A percentile compares a stretch with the other conserved stretches of the same genome.
Conservation (phyloP, 1,140 invertebrate species). For the Calliopsis andreniformis region DNA sequence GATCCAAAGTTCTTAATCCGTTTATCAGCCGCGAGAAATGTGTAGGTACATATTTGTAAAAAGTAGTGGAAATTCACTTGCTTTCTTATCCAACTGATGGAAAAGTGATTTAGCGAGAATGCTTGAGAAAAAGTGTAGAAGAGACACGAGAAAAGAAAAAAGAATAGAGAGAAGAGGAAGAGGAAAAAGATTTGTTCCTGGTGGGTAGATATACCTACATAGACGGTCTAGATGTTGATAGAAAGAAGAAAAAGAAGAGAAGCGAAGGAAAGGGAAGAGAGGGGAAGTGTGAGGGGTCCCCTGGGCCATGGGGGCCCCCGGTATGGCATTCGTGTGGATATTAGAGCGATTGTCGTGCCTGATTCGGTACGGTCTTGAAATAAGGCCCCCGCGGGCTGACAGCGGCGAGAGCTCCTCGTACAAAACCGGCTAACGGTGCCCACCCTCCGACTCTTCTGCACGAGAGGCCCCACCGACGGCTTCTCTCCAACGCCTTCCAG, state of each 20-base stretch:
- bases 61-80: too few relatives aligned
- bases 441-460: constrained; percentile 64
- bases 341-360: constrained; percentile 78
- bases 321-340: constrained; percentile 73
- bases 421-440: constrained; percentile 72
- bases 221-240: constrained; percentile 50
- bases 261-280: neutral
- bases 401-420: constrained; percentile 64
- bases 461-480: constrained; percentile 52
- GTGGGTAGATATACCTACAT: too few relatives aligned
- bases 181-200: constrained; percentile 64
- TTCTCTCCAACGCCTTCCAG: constrained; percentile 65
- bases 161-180: constrained; percentile 1
- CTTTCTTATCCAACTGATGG: neutral
- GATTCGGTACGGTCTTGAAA: constrained; percentile 76
- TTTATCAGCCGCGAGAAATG: constrained; percentile 59
- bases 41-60: neutral
- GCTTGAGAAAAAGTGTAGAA: neutral
- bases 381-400: constrained; percentile 72
- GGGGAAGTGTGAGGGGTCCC: constrained; percentile 4
- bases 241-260: constrained; percentile 3
- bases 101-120: neutral
- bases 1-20: constrained; percentile 68
- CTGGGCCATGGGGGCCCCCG: constrained; percentile 53
- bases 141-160: constrained; percentile 9